Evolutionary conservation across 2,888 invertebrate species (phyloP).

Genomic region (Miltochrista miniata): DNA sequence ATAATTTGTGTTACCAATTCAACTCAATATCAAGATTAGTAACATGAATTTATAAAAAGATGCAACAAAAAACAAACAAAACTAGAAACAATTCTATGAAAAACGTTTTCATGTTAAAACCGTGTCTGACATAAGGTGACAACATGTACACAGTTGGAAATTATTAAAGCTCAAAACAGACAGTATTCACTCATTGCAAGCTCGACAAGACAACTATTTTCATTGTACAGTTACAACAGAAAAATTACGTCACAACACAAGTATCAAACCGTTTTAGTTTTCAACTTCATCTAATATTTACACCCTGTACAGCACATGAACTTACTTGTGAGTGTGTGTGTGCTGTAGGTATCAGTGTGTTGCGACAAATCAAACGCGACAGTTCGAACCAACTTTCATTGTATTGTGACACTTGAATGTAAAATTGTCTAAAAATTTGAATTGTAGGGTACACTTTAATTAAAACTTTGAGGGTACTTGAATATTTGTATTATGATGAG

Average conservation of each 20-base stretch:
- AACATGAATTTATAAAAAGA: background rate
- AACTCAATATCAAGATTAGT: background rate
- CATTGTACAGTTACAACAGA: constrained; percentile 10
- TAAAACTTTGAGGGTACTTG: background rate
- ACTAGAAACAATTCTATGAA: background rate
- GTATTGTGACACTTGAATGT: too few relatives aligned
- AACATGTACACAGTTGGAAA: constrained; percentile 19
- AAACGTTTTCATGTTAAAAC: background rate
- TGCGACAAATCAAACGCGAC: background rate
- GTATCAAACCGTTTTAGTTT: background rate
- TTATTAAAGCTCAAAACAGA: constrained; percentile 28
- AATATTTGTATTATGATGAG: background rate
- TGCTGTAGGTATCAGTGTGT: background rate
- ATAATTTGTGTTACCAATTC: background rate
- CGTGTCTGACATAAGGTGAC: constrained; percentile 21
- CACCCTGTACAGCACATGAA: background rate
- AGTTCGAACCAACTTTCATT: background rate
- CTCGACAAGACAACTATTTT: constrained; percentile 16
- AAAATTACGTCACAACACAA: constrained; percentile 13
- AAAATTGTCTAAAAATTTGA: background rate
- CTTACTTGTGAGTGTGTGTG: background rate
- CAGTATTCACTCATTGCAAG: constrained; percentile 27
- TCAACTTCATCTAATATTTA: constrained; percentile 3
- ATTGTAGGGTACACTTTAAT: background rate
- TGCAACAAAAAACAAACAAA: background rate